These are phyloP conservation scores for Aphidius ervi DNA, from an alignment of 1,140 invertebrate genomes.

Conservation along the genomic window DNA sequence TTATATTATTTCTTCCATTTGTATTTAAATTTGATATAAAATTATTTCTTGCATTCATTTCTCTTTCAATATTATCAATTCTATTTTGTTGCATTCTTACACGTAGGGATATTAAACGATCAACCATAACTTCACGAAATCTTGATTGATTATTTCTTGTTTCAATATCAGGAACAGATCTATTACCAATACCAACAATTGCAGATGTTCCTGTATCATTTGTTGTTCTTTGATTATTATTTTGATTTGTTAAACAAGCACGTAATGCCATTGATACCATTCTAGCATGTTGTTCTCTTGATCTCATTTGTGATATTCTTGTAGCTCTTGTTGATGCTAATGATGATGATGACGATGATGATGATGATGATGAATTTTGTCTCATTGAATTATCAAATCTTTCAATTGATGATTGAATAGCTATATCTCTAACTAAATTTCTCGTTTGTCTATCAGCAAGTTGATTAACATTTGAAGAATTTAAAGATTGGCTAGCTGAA, in stretches of 20 bases:
- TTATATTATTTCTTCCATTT: slow-evolving; percentile 6
- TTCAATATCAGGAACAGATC: slow-evolving; percentile 26
- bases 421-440: background rate
- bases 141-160: slow-evolving; percentile 28
- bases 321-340: slow-evolving; percentile 16
- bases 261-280: slow-evolving; percentile 21
- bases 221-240: slow-evolving; percentile 12
- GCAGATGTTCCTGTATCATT: slow-evolving; percentile 18
- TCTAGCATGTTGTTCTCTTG: slow-evolving; percentile 18
- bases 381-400: background rate
- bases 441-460: slow-evolving; percentile 1
- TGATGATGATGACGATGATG: slow-evolving; percentile 13
- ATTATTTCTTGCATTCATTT: slow-evolving; percentile 17
- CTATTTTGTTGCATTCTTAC: slow-evolving; percentile 30
- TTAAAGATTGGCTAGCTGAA: background rate
- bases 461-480: background rate
- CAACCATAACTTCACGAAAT: slow-evolving; percentile 30
- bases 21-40: background rate
- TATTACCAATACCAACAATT: slow-evolving; percentile 18
- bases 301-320: slow-evolving; percentile 3
- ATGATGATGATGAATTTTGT: background rate
- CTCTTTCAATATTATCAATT: slow-evolving; percentile 30
- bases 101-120: slow-evolving; percentile 32
- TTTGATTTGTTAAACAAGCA: slow-evolving; percentile 19
- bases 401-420: background rate